A percentile compares a stretch with the other conserved stretches of the same genome.
Evolutionary conservation across 1,140 invertebrate genomes (phyloP).

Genomic region (Galleria mellonella): DNA sequence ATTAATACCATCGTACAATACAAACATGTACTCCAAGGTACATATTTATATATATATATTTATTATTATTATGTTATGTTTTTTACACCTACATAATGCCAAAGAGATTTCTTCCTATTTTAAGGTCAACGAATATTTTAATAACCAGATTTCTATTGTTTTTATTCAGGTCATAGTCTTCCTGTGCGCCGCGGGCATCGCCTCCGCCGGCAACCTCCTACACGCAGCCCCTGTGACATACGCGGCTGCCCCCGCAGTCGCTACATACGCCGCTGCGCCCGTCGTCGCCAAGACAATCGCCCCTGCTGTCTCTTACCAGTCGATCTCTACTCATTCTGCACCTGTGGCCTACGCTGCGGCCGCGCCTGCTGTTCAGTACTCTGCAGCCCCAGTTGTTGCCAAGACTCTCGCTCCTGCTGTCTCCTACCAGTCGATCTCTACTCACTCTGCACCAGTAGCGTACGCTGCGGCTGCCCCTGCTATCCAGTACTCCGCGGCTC

Average conservation of each 20-base stretch:
- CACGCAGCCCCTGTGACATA: conserved; percentile 21
- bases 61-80: background rate
- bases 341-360: background rate
- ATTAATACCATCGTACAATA: conserved; percentile 31
- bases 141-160: background rate
- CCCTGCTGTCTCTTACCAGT: background rate
- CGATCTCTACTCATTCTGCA: conserved; percentile 9
- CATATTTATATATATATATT: background rate
- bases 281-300: conserved; percentile 9
- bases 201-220: conserved; percentile 44
- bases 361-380: conserved; percentile 21
- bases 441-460: background rate
- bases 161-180: conserved; percentile 37
- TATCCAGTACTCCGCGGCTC: conserved; percentile 6
- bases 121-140: background rate
- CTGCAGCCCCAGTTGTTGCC: conserved; percentile 14
- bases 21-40: conserved; percentile 62
- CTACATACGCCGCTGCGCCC: conserved; percentile 20
- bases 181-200: conserved; percentile 48
- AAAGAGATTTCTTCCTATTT: too few relatives aligned
- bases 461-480: background rate
- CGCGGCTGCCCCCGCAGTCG: conserved; percentile 22
- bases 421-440: background rate
- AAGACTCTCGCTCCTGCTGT: background rate
- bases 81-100: too few relatives aligned